These are phyloP conservation scores for Zygogramma bicolorata DNA, from an alignment of 2,888 invertebrate genomes.

Conservation along the genomic window DNA sequence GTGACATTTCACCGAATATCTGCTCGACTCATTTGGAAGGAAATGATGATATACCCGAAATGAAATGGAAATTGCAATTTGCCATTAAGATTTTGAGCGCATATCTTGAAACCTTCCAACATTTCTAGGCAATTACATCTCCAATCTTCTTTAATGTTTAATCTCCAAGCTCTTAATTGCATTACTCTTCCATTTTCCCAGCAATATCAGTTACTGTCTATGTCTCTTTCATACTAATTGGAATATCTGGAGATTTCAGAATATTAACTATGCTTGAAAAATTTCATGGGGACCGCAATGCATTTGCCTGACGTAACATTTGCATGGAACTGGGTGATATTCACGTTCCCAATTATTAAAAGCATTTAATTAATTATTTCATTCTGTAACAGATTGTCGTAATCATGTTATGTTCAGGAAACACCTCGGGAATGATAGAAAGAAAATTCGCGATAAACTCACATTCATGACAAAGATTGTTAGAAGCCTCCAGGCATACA, in stretches of 20 bases:
- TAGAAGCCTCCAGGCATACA: too few species aligned
- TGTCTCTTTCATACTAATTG: conserved; percentile 37
- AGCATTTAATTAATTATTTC: too few species aligned
- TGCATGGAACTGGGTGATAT: too few species aligned
- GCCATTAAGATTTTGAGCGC: conserved; percentile 40
- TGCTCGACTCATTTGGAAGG: conserved; percentile 12
- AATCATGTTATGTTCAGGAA: too few species aligned
- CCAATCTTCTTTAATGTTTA: conserved; percentile 53
- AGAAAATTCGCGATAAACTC: too few species aligned
- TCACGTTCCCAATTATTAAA: too few species aligned
- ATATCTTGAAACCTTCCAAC: conserved; percentile 39
- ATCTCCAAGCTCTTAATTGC: conserved; percentile 53
- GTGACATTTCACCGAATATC: neutral
- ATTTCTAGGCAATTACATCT: conserved; percentile 50
- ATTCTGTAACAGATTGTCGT: too few species aligned
- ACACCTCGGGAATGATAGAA: too few species aligned
- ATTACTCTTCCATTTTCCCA: conserved; percentile 49
- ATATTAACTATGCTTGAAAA: neutral
- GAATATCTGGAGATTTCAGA: conserved; percentile 30
- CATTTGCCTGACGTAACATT: neutral
- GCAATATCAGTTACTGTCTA: conserved; percentile 41
- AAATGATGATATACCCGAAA: conserved; percentile 38
- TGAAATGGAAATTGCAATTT: conserved; percentile 45
- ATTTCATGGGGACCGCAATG: neutral
- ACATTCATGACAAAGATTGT: too few species aligned